These are phyloP conservation scores for Cheilosia grossa DNA, from an alignment of 2,888 invertebrate species.

Conservation along the genomic window DNA sequence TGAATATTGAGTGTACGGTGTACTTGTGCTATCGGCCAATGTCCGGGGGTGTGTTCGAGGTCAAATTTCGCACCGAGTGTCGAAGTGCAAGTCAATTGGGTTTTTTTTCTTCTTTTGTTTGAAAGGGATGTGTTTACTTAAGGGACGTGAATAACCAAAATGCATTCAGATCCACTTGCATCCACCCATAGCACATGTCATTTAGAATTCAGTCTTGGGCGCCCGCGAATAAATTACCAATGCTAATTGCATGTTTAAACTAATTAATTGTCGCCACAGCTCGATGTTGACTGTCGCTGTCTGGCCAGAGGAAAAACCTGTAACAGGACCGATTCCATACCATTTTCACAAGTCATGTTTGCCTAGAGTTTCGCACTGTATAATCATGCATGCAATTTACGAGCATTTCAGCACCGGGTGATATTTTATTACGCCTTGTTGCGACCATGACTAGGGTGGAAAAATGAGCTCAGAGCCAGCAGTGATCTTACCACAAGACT, in stretches of 20 bases:
- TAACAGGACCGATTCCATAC: conserved; percentile 56
- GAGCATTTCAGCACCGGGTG: conserved; percentile 64
- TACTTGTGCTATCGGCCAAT: conserved; percentile 1
- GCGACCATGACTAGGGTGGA: neutral
- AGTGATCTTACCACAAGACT: neutral
- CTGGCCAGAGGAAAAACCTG: conserved; percentile 21
- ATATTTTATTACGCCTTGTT: conserved; percentile 58
- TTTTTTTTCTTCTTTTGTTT: neutral
- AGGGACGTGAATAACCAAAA: neutral
- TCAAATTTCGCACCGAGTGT: conserved; percentile 23
- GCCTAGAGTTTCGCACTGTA: conserved; percentile 48
- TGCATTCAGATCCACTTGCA: conserved; percentile 27
- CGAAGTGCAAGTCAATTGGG: conserved; percentile 20
- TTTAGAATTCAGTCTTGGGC: conserved; percentile 39
- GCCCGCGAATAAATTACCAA: conserved; percentile 58
- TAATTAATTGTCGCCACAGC: conserved; percentile 65
- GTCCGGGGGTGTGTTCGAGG: conserved; percentile 29
- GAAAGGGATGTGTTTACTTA: conserved; percentile 1
- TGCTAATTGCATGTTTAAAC: conserved; percentile 63
- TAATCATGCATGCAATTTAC: conserved; percentile 73
- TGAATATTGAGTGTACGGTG: conserved; percentile 3
- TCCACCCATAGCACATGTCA: conserved; percentile 18
- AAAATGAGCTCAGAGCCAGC: conserved; percentile 28
- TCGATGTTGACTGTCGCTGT: conserved; percentile 32
- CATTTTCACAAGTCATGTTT: conserved; percentile 67